A percentile compares a stretch with the other conserved stretches of the same genome.
Evolutionary conservation across 2,113 vertebrate genomes (phyloP).

Genomic region (Albula goreensis): DNA sequence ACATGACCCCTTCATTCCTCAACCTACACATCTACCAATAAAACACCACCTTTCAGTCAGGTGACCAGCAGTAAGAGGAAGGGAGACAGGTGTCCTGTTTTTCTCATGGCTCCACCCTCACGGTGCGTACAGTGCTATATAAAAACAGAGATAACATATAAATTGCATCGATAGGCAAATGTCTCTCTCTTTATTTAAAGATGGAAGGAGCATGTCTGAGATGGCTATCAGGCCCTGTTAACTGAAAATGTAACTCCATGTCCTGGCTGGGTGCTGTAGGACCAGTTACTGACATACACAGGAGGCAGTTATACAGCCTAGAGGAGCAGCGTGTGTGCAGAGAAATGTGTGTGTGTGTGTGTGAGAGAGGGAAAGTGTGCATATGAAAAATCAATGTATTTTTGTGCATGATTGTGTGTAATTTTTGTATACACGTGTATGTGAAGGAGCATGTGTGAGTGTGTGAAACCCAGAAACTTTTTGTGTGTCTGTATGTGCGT

Average conservation of each 20-base stretch:
- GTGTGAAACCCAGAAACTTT: too few relatives aligned
- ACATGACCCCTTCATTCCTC: neutral
- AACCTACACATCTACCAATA: neutral
- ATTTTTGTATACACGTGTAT: too few relatives aligned
- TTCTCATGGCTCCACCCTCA: neutral
- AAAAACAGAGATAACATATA: conserved; percentile 10
- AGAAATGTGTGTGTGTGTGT: too few relatives aligned
- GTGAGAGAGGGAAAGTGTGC: too few relatives aligned
- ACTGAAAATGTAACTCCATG: neutral
- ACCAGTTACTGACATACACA: neutral
- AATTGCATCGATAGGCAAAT: conserved; percentile 23
- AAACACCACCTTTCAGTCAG: neutral
- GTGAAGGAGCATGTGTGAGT: too few relatives aligned
- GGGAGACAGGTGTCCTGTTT: neutral
- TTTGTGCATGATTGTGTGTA: too few relatives aligned
- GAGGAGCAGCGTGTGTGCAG: too few relatives aligned
- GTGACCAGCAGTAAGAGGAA: neutral
- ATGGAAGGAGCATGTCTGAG: conserved; percentile 19
- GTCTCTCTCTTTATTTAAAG: neutral
- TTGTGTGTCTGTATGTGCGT: too few relatives aligned
- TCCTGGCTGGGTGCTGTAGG: too few relatives aligned
- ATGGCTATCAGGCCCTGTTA: conserved; percentile 29
- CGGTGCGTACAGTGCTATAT: neutral
- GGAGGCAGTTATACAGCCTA: neutral
- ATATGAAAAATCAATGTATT: too few relatives aligned